Conservation (phyloP, 2,888 invertebrate genomes). For the Oegoconia quadripuncta region DNA sequence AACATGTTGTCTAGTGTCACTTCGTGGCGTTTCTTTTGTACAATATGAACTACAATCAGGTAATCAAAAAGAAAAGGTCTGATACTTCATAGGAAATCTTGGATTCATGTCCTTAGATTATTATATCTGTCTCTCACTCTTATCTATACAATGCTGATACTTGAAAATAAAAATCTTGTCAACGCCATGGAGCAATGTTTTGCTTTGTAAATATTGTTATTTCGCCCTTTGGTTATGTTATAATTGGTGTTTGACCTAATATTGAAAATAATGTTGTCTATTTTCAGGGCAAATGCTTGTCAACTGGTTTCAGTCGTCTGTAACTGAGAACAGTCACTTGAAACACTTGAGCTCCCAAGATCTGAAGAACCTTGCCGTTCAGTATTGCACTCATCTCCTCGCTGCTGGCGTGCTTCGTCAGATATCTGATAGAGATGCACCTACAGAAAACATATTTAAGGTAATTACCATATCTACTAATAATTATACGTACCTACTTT, state of each 20-base stretch:
- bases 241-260: background rate
- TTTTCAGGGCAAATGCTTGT: conserved; percentile 93
- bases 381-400: conserved; percentile 92
- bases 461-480: too few species aligned
- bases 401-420: conserved; percentile 92
- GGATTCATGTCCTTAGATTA: too few species aligned
- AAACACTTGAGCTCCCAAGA: conserved; percentile 84
- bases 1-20: too few species aligned
- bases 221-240: background rate
- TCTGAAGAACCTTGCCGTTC: conserved; percentile 86
- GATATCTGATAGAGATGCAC: conserved; percentile 86
- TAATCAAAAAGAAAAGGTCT: too few species aligned
- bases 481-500: too few species aligned
- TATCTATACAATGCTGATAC: too few species aligned
- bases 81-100: too few species aligned
- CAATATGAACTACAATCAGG: too few species aligned
- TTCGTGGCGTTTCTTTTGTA: too few species aligned
- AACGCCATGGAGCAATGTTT: too few species aligned
- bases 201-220: background rate
- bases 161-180: too few species aligned
- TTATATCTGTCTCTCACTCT: too few species aligned
- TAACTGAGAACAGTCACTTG: conserved; percentile 84
- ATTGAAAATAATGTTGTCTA: background rate
- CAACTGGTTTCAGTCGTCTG: conserved; percentile 91
- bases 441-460: conserved; percentile 83